phyloP scores from a whole-genome alignment of 2,113 vertebrate species.

The Acinonyx jubatus region DNA sequence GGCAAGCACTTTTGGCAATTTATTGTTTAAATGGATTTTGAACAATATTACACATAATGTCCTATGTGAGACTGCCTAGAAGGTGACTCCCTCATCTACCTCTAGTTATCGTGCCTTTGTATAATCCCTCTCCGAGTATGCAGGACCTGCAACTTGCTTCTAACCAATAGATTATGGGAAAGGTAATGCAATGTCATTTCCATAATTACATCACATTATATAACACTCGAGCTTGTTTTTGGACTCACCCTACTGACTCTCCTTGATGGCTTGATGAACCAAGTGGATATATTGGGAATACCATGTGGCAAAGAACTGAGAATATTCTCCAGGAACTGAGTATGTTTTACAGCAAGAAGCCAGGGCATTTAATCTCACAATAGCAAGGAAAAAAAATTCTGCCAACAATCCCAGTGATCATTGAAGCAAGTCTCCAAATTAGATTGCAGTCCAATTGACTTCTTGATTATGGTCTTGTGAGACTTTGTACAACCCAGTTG shows the following conservation, averaged over 20 bases:
- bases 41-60: neutral
- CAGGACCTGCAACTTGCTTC: neutral
- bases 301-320: neutral
- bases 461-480: neutral
- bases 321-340: neutral
- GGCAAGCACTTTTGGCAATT: neutral
- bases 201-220: neutral
- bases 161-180: neutral
- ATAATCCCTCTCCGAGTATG: neutral
- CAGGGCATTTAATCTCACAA: neutral
- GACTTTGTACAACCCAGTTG: neutral
- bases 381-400: neutral
- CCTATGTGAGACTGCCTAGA: neutral
- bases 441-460: neutral
- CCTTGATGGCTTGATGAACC: neutral
- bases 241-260: neutral
- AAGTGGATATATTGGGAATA: neutral
- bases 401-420: neutral
- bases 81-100: rapidly evolving
- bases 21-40: neutral
- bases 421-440: neutral
- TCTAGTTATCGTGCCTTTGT: neutral
- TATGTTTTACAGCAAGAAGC: neutral
- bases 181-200: neutral
- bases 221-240: neutral